Evolutionary conservation across 2,797 vertebrate genomes (phyloP).

Genomic region (Manis javanica): DNA sequence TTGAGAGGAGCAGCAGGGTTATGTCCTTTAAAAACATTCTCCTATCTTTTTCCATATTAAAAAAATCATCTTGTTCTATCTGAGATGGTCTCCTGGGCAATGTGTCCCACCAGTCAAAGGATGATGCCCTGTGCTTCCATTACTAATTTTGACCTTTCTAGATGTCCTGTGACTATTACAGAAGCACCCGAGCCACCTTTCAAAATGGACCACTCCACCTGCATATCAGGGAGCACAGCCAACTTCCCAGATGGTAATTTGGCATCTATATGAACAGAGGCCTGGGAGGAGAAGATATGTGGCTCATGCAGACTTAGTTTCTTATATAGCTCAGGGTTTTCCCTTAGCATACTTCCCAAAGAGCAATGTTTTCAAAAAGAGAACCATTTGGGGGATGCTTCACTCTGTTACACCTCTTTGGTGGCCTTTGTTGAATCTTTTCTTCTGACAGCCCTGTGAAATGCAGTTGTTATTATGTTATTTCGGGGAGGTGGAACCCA

Average conservation of each 20-base stretch:
- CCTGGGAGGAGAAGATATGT: too few species aligned
- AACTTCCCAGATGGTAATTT: not conserved
- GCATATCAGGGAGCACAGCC: not conserved
- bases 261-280: fast-evolving
- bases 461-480: not conserved
- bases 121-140: not conserved
- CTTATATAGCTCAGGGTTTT: not conserved
- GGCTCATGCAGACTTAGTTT: too few species aligned
- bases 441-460: not conserved
- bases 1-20: constrained; percentile 21
- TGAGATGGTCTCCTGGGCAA: constrained; percentile 63
- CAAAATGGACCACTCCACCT: not conserved
- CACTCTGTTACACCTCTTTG: too few species aligned
- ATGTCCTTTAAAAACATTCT: constrained; percentile 68
- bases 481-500: not conserved
- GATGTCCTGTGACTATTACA: not conserved
- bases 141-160: constrained; percentile 29
- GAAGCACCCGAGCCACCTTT: not conserved
- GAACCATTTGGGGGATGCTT: fast-evolving
- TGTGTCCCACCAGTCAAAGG: not conserved
- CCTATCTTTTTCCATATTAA: constrained; percentile 63
- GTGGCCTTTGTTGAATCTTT: not conserved
- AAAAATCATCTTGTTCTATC: constrained; percentile 37
- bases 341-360: not conserved
- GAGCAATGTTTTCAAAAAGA: not conserved